Conservation (phyloP, 2,888 invertebrate genomes). For the Pheosia gnoma region DNA sequence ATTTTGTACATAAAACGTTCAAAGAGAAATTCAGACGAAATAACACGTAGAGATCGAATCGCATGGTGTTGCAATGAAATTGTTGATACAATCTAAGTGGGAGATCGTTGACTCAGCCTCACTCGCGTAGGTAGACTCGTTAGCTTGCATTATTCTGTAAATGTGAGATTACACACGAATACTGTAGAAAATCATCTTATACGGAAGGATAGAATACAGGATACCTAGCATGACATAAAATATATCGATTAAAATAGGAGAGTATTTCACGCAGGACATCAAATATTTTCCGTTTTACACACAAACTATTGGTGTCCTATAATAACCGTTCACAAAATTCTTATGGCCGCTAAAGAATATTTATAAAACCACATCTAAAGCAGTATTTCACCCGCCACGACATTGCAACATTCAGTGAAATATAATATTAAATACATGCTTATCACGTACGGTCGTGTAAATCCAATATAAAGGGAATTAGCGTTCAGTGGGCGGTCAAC, state of each 20-base stretch:
- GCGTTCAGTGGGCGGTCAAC: constrained; percentile 32
- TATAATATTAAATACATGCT: constrained; percentile 22
- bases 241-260: too few relatives aligned
- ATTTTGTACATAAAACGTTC: too few relatives aligned
- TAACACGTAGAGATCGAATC: constrained; percentile 32
- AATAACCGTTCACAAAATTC: too few relatives aligned
- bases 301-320: too few relatives aligned
- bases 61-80: constrained; percentile 40
- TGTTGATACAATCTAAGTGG: constrained; percentile 44
- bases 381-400: neutral
- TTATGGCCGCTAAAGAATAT: too few relatives aligned
- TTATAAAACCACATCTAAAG: neutral
- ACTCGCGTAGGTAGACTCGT: constrained; percentile 52
- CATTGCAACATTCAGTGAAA: constrained; percentile 25
- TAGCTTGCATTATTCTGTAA: constrained; percentile 35
- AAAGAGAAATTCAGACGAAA: constrained; percentile 7
- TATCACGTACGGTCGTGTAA: constrained; percentile 40
- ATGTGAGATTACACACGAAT: constrained; percentile 32
- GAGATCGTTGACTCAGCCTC: constrained; percentile 54
- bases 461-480: constrained; percentile 47
- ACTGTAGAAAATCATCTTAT: constrained; percentile 42
- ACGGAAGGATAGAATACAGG: constrained; percentile 45
- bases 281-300: too few relatives aligned
- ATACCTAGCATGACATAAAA: too few relatives aligned
- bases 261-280: too few relatives aligned